Base-by-base conservation (phyloP, 2,113 vertebrate genomes). In the Engraulis encrasicolus region DNA sequence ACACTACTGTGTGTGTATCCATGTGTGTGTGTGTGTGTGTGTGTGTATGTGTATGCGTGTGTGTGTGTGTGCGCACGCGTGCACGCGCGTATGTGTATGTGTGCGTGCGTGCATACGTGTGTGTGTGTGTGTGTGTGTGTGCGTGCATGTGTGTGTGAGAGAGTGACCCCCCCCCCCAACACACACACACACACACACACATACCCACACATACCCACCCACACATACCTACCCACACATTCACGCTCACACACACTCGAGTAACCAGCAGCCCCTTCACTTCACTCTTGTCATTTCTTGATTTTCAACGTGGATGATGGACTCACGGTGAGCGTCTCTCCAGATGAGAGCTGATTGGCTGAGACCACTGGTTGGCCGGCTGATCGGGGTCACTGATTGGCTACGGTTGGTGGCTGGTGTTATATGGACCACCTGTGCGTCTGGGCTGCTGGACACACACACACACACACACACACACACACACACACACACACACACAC, bases 311-410 rank as follows among this genome's bases (percentile, higher is more conserved):
- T 87, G 91, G 91, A 92, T n/a, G n/a, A n/a, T 89, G 89, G 91
- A 91, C 90, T 92, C 86, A 83, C 86, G 85, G 83, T 91, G 82
- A 81, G 85, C 86, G 82, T 90, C 84, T 86, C 83, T 27, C 88
- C 86, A 89, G 89, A 93, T 87, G 90, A 93, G 92, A 89, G 90
- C 89, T 88, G 89, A n/a, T n/a, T n/a, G n/a, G n/a, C n/a, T n/a
- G n/a, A n/a, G 85, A 82, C 86, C 48, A 45, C 4, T 3, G 40
- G 40, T 45, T 45, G 40, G n/a, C 40, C 9, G 40, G 40, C 4
- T 3, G 40, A 45, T 3, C 9, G 40, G 40, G 40, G 40, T 45
- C 3, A 9, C 9, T 45, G 40, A 9, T 3, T 3, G 40, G 40
- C 4, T 45, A 5, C 4, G 40, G 40, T 3, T 92, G 93, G 93